Conservation (phyloP, 2,113 vertebrate species). For the Peucedramus taeniatus region DNA sequence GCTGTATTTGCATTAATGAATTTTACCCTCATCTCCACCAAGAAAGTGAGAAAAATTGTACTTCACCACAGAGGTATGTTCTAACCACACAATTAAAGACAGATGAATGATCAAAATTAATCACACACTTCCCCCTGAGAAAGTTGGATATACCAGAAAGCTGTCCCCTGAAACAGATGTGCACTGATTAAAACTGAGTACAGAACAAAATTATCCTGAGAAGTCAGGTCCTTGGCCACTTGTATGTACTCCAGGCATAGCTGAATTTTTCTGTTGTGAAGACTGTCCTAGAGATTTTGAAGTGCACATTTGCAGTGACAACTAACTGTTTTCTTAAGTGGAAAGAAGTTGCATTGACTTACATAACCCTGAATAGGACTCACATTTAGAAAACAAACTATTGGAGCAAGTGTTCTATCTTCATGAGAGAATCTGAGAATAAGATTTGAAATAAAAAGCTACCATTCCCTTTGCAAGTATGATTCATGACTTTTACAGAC, state of each 20-base stretch:
- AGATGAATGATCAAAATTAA: neutral
- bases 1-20: neutral
- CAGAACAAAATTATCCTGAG: neutral
- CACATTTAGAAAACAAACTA: neutral
- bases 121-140: neutral
- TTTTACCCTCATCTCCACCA: accelerated
- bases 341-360: neutral
- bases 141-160: neutral
- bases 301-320: neutral
- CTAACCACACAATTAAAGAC: neutral
- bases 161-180: neutral
- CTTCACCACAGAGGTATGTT: neutral
- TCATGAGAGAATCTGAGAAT: neutral
- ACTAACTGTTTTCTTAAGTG: neutral
- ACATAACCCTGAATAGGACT: neutral
- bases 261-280: neutral
- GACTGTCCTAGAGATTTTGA: neutral
- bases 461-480: neutral
- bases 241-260: neutral
- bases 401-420: neutral
- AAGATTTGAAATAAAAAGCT: neutral
- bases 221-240: neutral
- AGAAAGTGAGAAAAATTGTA: neutral
- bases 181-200: neutral
- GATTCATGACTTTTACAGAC: neutral